A percentile compares a stretch with the other conserved stretches of the same genome.
These are phyloP conservation scores for Drosophila anomalata DNA, from an alignment of 2,888 invertebrate genomes.

Conservation along the genomic window DNA sequence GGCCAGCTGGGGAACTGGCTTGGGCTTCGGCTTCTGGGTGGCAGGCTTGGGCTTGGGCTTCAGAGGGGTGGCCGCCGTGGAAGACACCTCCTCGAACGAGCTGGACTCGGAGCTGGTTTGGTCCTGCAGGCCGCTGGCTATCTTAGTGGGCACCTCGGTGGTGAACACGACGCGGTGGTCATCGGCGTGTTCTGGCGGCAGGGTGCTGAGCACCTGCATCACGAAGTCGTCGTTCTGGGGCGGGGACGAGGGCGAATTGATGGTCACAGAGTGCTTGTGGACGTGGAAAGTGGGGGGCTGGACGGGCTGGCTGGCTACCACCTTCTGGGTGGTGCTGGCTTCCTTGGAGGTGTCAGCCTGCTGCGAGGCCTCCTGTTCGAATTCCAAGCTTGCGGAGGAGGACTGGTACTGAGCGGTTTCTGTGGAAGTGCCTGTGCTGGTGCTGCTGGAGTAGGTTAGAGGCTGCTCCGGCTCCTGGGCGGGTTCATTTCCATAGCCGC, in stretches of 20 bases:
- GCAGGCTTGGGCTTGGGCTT: slow-evolving; percentile 47
- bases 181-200: slow-evolving; percentile 62
- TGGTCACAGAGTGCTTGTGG: slow-evolving; percentile 78
- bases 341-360: slow-evolving; percentile 48
- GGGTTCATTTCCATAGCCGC: slow-evolving; percentile 30
- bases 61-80: slow-evolving; percentile 48
- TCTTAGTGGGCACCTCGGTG: slow-evolving; percentile 82
- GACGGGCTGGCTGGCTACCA: slow-evolving; percentile 28
- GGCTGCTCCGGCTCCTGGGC: slow-evolving; percentile 14
- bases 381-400: slow-evolving; percentile 60
- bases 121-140: slow-evolving; percentile 69
- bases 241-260: slow-evolving; percentile 80
- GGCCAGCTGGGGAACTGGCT: slow-evolving; percentile 25
- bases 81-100: slow-evolving; percentile 73
- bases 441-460: slow-evolving; percentile 36
- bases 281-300: slow-evolving; percentile 72
- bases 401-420: slow-evolving; percentile 58
- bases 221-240: slow-evolving; percentile 80
- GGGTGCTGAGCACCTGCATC: slow-evolving; percentile 78
- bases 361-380: slow-evolving; percentile 71
- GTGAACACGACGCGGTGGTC: slow-evolving; percentile 70
- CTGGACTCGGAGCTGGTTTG: slow-evolving; percentile 78
- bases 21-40: slow-evolving; percentile 43
- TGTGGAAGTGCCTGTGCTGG: slow-evolving; percentile 43
- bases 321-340: slow-evolving; percentile 27